Percentiles rank a stretch among this genome's conserved stretches.
These are phyloP conservation scores for Frankliniella intonsa DNA, from an alignment of 2,888 invertebrate species.

Conservation along the genomic window DNA sequence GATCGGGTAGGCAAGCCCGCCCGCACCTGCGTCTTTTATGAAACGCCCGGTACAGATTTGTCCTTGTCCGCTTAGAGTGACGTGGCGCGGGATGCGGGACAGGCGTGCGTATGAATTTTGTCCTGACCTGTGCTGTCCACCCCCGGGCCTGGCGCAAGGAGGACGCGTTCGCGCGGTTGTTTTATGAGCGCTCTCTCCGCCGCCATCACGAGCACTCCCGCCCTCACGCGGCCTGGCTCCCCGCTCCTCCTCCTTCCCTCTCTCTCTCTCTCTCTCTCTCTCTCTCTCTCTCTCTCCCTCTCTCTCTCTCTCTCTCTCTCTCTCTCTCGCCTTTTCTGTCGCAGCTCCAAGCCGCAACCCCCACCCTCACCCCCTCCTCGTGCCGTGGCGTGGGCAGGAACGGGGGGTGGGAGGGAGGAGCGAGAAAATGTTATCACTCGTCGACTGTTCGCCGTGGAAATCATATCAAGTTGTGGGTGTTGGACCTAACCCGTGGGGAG, in stretches of 20 bases:
- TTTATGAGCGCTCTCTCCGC: too few species aligned
- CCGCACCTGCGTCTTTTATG: too few species aligned
- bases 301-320: neutral
- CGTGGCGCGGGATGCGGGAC: too few species aligned
- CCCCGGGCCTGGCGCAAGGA: too few species aligned
- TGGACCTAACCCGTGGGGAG: neutral
- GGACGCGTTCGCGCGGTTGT: too few species aligned
- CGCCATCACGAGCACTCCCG: too few species aligned
- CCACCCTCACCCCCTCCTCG: neutral
- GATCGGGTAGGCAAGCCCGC: too few species aligned
- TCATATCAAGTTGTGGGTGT: neutral
- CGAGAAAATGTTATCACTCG: neutral
- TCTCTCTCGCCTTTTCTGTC: neutral
- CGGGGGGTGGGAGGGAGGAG: neutral
- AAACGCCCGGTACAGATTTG: too few species aligned
- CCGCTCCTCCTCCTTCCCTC: neutral
- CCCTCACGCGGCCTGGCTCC: neutral
- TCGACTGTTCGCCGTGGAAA: neutral
- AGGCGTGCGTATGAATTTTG: too few species aligned
- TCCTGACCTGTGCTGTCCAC: too few species aligned
- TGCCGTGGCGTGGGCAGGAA: neutral
- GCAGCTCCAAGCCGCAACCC: too few species aligned
- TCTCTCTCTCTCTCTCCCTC: neutral
- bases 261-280: neutral
- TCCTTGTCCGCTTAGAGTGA: too few species aligned